phyloP scores from a whole-genome alignment of 2,797 vertebrate genomes.

The Percopsis omiscomaycus region DNA sequence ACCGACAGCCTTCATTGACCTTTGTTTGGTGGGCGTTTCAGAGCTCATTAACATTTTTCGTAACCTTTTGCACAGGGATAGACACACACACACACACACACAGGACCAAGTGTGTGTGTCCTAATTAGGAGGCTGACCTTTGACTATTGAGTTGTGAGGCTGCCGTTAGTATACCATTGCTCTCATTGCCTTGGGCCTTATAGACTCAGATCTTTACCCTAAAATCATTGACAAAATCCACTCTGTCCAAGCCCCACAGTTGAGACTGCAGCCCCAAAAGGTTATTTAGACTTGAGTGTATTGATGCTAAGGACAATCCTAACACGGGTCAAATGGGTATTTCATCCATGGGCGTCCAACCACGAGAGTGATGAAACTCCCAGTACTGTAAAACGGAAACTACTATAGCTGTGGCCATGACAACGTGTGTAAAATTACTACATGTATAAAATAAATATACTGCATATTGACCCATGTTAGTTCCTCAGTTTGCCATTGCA shows the following conservation, averaged over 20 bases:
- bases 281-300: constrained; percentile 18
- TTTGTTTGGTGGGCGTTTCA: constrained; percentile 72
- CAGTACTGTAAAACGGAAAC: constrained; percentile 1
- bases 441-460: neutral
- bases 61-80: constrained; percentile 72
- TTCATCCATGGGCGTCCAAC: constrained; percentile 10
- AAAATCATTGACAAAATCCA: constrained; percentile 52
- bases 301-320: constrained; percentile 6
- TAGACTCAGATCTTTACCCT: constrained; percentile 36
- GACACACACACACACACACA: constrained; percentile 57
- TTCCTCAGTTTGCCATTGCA: neutral
- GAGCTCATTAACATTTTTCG: constrained; percentile 79
- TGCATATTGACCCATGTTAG: neutral
- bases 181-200: constrained; percentile 60
- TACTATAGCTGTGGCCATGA: no score
- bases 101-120: constrained; percentile 54
- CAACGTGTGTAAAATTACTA: no score
- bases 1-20: constrained; percentile 65
- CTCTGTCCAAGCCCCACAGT: constrained; percentile 21
- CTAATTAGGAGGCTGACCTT: constrained; percentile 82
- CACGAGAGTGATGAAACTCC: constrained; percentile 10
- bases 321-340: constrained; percentile 10
- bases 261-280: constrained; percentile 21
- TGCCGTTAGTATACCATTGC: constrained; percentile 49
- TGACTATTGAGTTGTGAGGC: constrained; percentile 79